Evolutionary conservation across 2,797 vertebrate species (phyloP).

Genomic region (Micrastur ruficollis): DNA sequence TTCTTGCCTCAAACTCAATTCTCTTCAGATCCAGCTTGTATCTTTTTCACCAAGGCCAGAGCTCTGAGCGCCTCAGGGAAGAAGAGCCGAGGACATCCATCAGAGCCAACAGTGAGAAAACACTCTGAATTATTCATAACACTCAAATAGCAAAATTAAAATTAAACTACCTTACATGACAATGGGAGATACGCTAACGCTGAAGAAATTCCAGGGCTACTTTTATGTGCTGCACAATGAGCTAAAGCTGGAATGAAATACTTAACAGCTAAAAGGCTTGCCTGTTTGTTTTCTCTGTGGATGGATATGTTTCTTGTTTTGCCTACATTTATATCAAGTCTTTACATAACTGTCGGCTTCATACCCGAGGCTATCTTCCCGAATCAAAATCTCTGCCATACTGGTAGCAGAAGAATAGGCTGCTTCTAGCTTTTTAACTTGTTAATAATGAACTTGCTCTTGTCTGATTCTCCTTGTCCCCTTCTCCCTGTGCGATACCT

Average conservation of each 20-base stretch:
- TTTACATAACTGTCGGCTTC: slow-evolving; percentile 5
- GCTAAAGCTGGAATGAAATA: background rate
- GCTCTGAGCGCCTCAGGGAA: background rate
- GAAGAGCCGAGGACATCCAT: slow-evolving; percentile 9
- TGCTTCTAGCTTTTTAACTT: slow-evolving; percentile 12
- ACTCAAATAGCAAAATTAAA: slow-evolving; percentile 63
- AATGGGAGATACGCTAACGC: slow-evolving; percentile 1
- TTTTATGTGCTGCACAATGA: background rate
- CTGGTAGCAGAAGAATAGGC: background rate
- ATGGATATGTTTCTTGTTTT: slow-evolving; percentile 2
- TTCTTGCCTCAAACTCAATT: background rate
- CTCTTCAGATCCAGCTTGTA: background rate
- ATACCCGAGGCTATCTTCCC: background rate
- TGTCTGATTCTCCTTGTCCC: background rate
- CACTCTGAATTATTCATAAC: slow-evolving; percentile 60
- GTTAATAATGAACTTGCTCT: slow-evolving; percentile 19
- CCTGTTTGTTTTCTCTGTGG: background rate
- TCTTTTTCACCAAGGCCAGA: background rate
- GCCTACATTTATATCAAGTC: background rate
- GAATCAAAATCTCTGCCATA: background rate
- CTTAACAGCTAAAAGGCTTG: background rate
- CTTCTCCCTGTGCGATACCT: slow-evolving; percentile 28
- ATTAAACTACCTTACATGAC: slow-evolving; percentile 52
- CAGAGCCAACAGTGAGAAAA: slow-evolving; percentile 49
- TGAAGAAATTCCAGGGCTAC: slow-evolving; percentile 6